A percentile compares a stretch with the other conserved stretches of the same genome.
Evolutionary conservation across 2,888 invertebrate species (phyloP).

Genomic region (Allygus modestus): DNA sequence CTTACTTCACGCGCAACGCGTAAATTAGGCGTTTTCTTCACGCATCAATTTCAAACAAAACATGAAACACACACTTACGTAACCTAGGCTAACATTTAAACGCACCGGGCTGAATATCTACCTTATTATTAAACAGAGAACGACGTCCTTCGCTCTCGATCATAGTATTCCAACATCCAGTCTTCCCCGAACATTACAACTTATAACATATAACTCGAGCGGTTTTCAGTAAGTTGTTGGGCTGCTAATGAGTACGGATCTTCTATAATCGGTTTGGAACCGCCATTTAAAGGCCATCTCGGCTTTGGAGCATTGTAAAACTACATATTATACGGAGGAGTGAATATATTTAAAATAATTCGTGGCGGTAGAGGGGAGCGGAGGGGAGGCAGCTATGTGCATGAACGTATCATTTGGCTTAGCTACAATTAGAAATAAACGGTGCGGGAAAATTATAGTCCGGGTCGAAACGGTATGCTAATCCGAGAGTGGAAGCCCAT

Average conservation of each 20-base stretch:
- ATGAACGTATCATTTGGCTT: constrained; percentile 58
- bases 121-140: constrained; percentile 18
- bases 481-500: constrained; percentile 60
- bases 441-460: constrained; percentile 58
- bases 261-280: constrained; percentile 49
- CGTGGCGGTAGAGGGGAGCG: constrained; percentile 6
- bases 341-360: constrained; percentile 56
- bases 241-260: constrained; percentile 24
- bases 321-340: constrained; percentile 45
- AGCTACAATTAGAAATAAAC: constrained; percentile 62
- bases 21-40: background rate
- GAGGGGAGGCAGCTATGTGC: background rate
- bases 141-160: background rate
- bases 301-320: constrained; percentile 24
- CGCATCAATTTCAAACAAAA: background rate
- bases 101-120: constrained; percentile 1
- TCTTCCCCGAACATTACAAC: constrained; percentile 16
- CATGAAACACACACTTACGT: background rate
- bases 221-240: background rate
- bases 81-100: constrained; percentile 11
- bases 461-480: constrained; percentile 60
- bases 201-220: constrained; percentile 5
- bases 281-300: constrained; percentile 50
- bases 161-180: constrained; percentile 10
- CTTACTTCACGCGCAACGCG: background rate